These are phyloP conservation scores for Melanotaenia duboulayi DNA, from an alignment of 2,113 vertebrate genomes.

Conservation along the genomic window DNA sequence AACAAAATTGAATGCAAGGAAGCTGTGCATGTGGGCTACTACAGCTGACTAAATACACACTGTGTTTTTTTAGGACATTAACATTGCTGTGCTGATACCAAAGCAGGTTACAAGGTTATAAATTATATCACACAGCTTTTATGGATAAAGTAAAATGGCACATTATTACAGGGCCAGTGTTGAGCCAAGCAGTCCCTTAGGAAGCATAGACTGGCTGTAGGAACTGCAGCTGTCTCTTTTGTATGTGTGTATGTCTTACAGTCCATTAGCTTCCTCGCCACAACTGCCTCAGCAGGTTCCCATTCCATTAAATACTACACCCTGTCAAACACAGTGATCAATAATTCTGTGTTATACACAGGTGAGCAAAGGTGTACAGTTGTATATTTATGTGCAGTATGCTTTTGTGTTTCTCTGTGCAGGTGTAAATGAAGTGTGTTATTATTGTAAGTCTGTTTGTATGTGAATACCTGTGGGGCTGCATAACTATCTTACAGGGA, in stretches of 20 bases:
- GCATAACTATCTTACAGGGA: neutral
- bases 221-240: slow-evolving; percentile 53
- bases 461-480: slow-evolving; percentile 19
- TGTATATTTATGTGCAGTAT: neutral
- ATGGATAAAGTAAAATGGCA: slow-evolving; percentile 68
- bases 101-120: slow-evolving; percentile 44
- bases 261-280: slow-evolving; percentile 48
- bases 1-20: neutral
- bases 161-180: slow-evolving; percentile 61
- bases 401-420: slow-evolving; percentile 13
- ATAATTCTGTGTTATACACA: slow-evolving; percentile 39
- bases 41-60: slow-evolving; percentile 1
- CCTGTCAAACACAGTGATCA: slow-evolving; percentile 51
- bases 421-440: slow-evolving; percentile 3
- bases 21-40: neutral
- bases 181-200: slow-evolving; percentile 65
- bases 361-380: slow-evolving; percentile 4
- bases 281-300: slow-evolving; percentile 56
- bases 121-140: slow-evolving; percentile 59
- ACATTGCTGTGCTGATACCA: slow-evolving; percentile 20
- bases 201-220: slow-evolving; percentile 49
- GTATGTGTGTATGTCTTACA: slow-evolving; percentile 34
- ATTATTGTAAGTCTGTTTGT: slow-evolving; percentile 19
- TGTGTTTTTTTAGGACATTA: slow-evolving; percentile 24
- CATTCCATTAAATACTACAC: slow-evolving; percentile 59